phyloP scores from a whole-genome alignment of 1,140 invertebrate species.

The Temnothorax nylanderi region DNA sequence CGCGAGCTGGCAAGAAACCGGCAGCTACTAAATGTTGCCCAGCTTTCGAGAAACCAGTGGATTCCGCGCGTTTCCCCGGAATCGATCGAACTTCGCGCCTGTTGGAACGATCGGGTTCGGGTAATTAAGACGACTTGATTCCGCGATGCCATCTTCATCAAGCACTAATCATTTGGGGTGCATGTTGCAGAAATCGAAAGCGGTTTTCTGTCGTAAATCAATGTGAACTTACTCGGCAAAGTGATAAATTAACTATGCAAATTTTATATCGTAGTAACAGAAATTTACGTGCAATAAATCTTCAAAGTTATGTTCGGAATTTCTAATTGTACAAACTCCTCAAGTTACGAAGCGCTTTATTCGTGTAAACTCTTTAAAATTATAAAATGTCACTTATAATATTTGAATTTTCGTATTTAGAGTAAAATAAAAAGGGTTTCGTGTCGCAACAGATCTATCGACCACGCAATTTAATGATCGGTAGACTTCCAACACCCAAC shows the following conservation, averaged over 20 bases:
- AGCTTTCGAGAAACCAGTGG: conserved; percentile 74
- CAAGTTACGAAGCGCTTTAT: background rate
- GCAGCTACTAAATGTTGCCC: conserved; percentile 9
- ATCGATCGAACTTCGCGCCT: conserved; percentile 75
- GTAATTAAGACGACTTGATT: conserved; percentile 72
- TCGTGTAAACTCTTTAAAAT: background rate
- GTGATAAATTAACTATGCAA: background rate
- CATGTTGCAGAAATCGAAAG: background rate
- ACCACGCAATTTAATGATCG: background rate
- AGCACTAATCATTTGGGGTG: background rate
- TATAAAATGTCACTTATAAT: background rate
- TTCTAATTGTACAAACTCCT: background rate
- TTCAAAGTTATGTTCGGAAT: background rate
- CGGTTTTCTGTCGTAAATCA: background rate
- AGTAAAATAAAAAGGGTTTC: background rate
- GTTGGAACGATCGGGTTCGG: conserved; percentile 48
- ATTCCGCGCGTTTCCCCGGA: conserved; percentile 74
- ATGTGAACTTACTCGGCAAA: background rate
- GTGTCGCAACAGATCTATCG: background rate
- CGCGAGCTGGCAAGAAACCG: conserved; percentile 70
- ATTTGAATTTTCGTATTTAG: background rate
- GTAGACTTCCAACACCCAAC: background rate
- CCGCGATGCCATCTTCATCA: conserved; percentile 65
- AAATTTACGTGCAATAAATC: background rate
- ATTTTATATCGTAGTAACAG: background rate